Evolutionary conservation across 64 coral and sea anemone genomes (phyloP).

Genomic region (Actinia tenebrosa): DNA sequence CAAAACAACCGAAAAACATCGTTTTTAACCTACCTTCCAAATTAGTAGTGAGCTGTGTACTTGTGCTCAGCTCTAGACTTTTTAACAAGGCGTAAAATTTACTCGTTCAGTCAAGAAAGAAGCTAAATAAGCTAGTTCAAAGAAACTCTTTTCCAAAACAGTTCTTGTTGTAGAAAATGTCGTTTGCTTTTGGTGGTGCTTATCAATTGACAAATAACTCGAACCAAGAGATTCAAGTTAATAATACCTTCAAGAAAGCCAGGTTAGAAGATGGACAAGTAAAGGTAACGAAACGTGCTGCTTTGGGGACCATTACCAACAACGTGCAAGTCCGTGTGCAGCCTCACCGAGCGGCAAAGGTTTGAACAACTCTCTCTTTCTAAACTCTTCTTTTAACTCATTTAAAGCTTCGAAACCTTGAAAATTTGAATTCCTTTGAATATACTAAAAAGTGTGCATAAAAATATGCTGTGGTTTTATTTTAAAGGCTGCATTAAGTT

Average conservation of each 20-base stretch:
- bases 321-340: conserved; percentile 84
- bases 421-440: background rate
- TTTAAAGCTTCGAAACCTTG: background rate
- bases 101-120: background rate
- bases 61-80: background rate
- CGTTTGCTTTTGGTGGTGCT: conserved; percentile 75
- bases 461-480: background rate
- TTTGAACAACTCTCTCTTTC: conserved; percentile 18
- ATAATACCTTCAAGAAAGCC: conserved; percentile 74
- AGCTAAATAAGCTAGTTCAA: background rate
- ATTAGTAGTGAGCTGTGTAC: background rate
- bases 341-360: conserved; percentile 86
- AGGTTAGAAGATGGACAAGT: conserved; percentile 78
- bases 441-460: background rate
- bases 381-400: background rate
- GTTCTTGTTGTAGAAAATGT: conserved; percentile 37
- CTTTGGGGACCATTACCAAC: conserved; percentile 88
- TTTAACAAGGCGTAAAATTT: background rate
- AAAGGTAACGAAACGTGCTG: conserved; percentile 66
- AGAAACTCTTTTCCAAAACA: conserved; percentile 1
- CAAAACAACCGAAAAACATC: conserved; percentile 4
- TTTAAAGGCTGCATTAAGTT: conserved; percentile 32
- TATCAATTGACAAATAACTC: conserved; percentile 68
- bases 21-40: background rate
- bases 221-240: conserved; percentile 65